A percentile compares a stretch with the other conserved stretches of the same genome.
Conservation (phyloP, 2,113 vertebrate genomes). For the Pteronura brasiliensis region DNA sequence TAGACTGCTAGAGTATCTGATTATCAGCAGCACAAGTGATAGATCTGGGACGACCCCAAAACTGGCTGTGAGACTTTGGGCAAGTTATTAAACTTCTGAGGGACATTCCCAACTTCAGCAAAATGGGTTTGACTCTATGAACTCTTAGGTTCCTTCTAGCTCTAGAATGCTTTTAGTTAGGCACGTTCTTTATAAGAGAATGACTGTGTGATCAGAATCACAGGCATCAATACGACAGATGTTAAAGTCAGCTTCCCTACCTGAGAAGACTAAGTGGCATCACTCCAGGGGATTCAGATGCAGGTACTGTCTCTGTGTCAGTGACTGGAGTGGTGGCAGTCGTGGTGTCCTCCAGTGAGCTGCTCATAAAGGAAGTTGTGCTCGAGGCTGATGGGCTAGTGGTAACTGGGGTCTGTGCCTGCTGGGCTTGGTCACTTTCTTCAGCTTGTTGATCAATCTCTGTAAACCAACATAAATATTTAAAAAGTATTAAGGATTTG, state of each 20-base stretch:
- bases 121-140: background rate
- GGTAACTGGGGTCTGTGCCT: conserved; percentile 96
- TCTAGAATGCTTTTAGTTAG: background rate
- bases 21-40: background rate
- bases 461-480: conserved; percentile 62
- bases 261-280: conserved; percentile 98
- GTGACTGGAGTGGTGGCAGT: conserved; percentile 98
- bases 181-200: background rate
- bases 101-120: background rate
- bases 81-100: conserved; percentile 4
- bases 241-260: conserved; percentile 75
- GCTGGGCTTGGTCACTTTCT: conserved; percentile 89
- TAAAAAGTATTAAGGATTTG: conserved; percentile 2
- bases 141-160: background rate
- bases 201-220: background rate
- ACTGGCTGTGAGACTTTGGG: background rate
- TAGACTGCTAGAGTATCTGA: background rate
- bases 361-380: conserved; percentile 99
- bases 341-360: conserved; percentile 97
- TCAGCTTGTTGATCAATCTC: conserved; percentile 91
- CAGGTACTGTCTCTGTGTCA: conserved; percentile 95
- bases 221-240: background rate
- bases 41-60: background rate
- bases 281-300: conserved; percentile 95
- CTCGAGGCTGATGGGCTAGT: conserved; percentile 98